phyloP scores from a whole-genome alignment of 2,113 vertebrate species.

The Cyanoramphus novaezelandiae region DNA sequence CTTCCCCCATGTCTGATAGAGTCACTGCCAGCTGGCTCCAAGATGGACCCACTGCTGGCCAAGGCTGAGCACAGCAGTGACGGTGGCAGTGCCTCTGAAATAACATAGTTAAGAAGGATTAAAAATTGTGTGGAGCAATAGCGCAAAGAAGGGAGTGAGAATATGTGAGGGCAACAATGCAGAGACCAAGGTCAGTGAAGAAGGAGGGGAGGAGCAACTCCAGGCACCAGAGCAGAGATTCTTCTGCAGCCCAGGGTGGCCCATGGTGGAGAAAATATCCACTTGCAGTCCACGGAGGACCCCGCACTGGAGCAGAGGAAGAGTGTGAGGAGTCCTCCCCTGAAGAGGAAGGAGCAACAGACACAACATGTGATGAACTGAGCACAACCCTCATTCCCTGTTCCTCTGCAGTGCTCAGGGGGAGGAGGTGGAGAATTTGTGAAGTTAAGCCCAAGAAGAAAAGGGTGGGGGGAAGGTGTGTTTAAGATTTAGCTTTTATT shows the following conservation, averaged over 20 bases:
- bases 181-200: background rate
- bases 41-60: background rate
- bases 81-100: background rate
- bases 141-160: background rate
- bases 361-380: background rate
- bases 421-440: background rate
- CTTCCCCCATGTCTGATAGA: background rate
- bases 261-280: background rate
- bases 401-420: too few relatives aligned
- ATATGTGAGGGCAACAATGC: background rate
- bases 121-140: background rate
- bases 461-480: background rate
- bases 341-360: background rate
- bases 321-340: background rate
- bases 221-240: background rate
- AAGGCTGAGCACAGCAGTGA: background rate
- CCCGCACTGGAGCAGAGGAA: background rate
- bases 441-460: background rate
- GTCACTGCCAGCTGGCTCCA: background rate
- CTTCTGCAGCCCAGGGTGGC: background rate
- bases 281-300: background rate
- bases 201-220: background rate
- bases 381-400: background rate
- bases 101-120: background rate
- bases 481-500: background rate